Evolutionary conservation across 2,888 invertebrate genomes (phyloP), one percentile per base, ranked within the genome.

Genomic region (Caenorhabditis becei): DNA sequence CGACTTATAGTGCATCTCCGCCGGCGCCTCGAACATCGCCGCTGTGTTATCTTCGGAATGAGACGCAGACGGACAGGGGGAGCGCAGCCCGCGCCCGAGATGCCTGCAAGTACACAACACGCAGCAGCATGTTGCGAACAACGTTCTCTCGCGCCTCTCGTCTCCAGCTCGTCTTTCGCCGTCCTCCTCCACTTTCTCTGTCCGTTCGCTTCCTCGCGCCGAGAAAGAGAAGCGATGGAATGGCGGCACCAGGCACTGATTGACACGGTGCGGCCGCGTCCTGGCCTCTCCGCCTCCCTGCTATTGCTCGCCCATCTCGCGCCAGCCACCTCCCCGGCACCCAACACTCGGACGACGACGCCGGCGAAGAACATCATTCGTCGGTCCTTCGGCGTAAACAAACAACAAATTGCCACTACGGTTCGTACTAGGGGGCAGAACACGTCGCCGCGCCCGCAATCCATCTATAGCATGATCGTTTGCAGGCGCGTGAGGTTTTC

Each of bases 221-320:
- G 51, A 63, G 58, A 37, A 54, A 62, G 47, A 67, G 69, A 69
- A 67, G 67, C 53, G 54, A 67, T 44, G 67, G 75, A 67, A 75
- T 53, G 66, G 61, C 65, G 75, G 77, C 77, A 59, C 77, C 78
- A 71, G 78, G 78, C 78, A 78, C 78, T 53, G 70, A 65, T 71
- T 78, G 78, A 66, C 78, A 78, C 78, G 51, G 61, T 32, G 65
- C 28, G 62, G 77, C 62, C 67, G 69, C 61, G 63, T 67, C 77
- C 56, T 62, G 53, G 51, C 75, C 54, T 59, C 74, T 59, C 65
- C 63, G 65, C 67, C 59, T 35, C 47, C 28, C 14, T 62, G 62
- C 53, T 77, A 62, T 62, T 69, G 69, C 59, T 75, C 62, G 54
- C 61, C 65, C 59, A 53, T 58, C 53, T 58, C 47, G 67, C 67